These are phyloP conservation scores for Morpho achilles DNA, from an alignment of 2,888 invertebrate genomes.

Conservation along the genomic window DNA sequence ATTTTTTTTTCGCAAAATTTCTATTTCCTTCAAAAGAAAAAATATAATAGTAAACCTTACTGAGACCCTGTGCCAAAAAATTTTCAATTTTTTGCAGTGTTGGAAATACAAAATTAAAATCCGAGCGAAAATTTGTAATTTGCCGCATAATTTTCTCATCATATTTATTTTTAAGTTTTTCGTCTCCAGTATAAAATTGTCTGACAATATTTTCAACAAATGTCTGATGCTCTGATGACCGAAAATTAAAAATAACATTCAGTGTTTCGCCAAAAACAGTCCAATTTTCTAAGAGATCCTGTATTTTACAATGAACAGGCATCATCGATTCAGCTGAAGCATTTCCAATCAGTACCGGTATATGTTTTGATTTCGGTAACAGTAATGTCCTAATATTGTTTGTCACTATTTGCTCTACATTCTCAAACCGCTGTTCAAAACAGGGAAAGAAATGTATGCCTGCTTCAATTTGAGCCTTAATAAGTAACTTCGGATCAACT, in stretches of 20 bases:
- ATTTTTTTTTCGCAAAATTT: slow-evolving; percentile 38
- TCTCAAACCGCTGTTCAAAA: not conserved
- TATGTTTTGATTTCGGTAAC: not conserved
- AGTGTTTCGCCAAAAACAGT: not conserved
- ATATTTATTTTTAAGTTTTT: slow-evolving; percentile 18
- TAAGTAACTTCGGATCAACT: not conserved
- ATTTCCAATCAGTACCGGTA: slow-evolving; percentile 1
- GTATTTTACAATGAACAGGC: not conserved
- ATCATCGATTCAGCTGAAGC: not conserved
- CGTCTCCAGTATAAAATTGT: slow-evolving; percentile 34
- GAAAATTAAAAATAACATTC: not conserved
- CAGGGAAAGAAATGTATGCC: not conserved
- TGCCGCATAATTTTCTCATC: slow-evolving; percentile 30
- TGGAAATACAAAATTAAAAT: slow-evolving; percentile 39
- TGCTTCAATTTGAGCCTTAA: not conserved
- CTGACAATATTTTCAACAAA: not conserved
- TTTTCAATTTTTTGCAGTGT: slow-evolving; percentile 33
- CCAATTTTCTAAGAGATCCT: not conserved
- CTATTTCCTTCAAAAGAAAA: slow-evolving; percentile 49
- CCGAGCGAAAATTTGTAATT: slow-evolving; percentile 42
- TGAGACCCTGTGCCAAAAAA: slow-evolving; percentile 37
- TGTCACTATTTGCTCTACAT: not conserved
- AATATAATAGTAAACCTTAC: slow-evolving; percentile 42
- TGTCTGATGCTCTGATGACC: not conserved
- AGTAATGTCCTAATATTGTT: not conserved